Base-by-base conservation (phyloP, 2,113 vertebrate genomes). In the Aphelocoma coerulescens region DNA sequence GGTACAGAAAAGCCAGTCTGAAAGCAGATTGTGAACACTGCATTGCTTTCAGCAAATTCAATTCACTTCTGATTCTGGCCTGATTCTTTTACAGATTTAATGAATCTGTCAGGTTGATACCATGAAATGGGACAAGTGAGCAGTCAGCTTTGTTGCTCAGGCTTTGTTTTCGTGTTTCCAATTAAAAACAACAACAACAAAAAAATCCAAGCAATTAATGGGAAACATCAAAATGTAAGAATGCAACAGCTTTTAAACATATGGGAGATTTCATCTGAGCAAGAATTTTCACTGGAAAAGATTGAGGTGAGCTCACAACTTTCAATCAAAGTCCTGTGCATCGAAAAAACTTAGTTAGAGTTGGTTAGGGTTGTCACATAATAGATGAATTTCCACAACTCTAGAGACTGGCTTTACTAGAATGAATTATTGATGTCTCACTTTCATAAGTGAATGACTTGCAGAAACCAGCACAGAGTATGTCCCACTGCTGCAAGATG, bases 241-340 rank as follows among this genome's bases (percentile, higher is more conserved):
- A 82, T 26, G 44, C 22, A 62, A 90, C 85, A 95, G 92, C 92
- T 95, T 94, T 93, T 75, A 81, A 94, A 75, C 93, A 93, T 92
- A 96, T 7, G 75, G 51, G 41, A 94, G 57, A 52, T 75, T 96
- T 92, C 88, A 84, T 78, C 24, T 32, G 48, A 71, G 81, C 48
- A 96, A 73, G 67, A 89, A 94, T 90, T 91, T 93, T 88, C 43
- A 10, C 65, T 93, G 93, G 95, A 94, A 92, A 92, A 95, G 85
- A 86, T 0, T 65, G 84, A 94, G 92, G 88, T 94, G 95, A 91
- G 85, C 65, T 90, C 68, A 72, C 89, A 95, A 91, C 83, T 93
- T 93, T 97, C 93, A 94, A 75, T 96, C 93, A 95, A 69, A 75
- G 22, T 67, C 62, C 27, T 51, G 41, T 59, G 27, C 76, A 68